Base-by-base conservation (phyloP, 2,888 invertebrate genomes). In the Himalopsyche japonica region DNA sequence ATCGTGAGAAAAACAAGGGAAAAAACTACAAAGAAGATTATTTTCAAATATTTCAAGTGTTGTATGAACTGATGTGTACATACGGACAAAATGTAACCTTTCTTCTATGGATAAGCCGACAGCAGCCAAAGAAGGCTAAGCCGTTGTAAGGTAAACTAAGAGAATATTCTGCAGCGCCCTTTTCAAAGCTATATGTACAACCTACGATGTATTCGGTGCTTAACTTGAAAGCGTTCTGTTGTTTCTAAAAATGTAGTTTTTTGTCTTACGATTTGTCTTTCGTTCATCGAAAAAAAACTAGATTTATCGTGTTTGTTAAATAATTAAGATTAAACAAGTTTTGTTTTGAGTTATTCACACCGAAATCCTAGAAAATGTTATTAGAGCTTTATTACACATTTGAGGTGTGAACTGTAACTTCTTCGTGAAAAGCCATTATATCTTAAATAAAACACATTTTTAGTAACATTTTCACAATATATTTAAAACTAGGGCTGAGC, bases 221-320 rank as follows among this genome's bases (percentile, higher is more conserved):
- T 84, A 84, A 70, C 84, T 48, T 84, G 81, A 82, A 84, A 84
- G 86, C 84, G 77, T 84, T 84, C 48, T 84, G 84, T 84, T 82
- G 85, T 85, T 84, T 48, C 76, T 37, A 27, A n/a, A 48, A 43
- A 48, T 20, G 20, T 57, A 57, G 57, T 57, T 57, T 43, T 57
- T 57, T 57, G 57, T 57, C 57, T 1, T 57, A 1, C 10, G 20
- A 57, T 20, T 57, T 57, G 57, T 57, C 20, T 57, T 24, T 7
- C 43, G 43, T 15, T 43, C 43, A 43, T 15, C 15, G 15, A 8
- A 37, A 1, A 37, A 37, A 37, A 43, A 3, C 15, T 0, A 15
- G 1, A 15, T 15, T 15, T 15, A 43, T 43, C 43, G 15, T 43
- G 15, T 43, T 15, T 43, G 43, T 43, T 43, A n/a, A n/a, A n/a